Percentiles rank a stretch among this genome's conserved stretches.
Evolutionary conservation across 2,888 invertebrate species (phyloP).

Genomic region (Ennomos quercinarius): DNA sequence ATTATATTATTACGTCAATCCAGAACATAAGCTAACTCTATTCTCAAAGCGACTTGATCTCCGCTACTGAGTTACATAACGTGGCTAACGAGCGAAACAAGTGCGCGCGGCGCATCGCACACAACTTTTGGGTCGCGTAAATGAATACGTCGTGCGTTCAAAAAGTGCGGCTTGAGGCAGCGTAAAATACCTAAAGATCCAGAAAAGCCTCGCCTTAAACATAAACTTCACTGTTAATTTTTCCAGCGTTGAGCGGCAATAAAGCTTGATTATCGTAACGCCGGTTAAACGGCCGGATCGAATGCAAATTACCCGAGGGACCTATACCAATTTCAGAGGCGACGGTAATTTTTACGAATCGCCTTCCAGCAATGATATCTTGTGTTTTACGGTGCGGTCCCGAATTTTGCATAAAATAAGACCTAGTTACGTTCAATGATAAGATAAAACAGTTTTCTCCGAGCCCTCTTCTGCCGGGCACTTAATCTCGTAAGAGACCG

Average conservation of each 20-base stretch:
- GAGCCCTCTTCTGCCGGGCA: too few species aligned
- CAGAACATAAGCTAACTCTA: too few species aligned
- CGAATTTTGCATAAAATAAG: conserved; percentile 16
- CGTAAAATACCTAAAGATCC: too few species aligned
- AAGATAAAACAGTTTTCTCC: conserved; percentile 6
- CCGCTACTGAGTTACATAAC: too few species aligned
- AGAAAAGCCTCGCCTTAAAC: not conserved
- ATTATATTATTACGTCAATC: too few species aligned
- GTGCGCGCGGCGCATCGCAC: too few species aligned
- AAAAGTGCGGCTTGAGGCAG: too few species aligned
- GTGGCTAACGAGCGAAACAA: too few species aligned
- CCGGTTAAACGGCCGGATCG: conserved; percentile 17
- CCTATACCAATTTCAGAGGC: conserved; percentile 12
- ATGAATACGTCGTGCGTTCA: too few species aligned
- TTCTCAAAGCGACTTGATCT: too few species aligned
- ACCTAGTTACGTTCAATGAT: conserved; percentile 8
- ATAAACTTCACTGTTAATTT: conserved; percentile 11
- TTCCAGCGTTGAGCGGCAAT: conserved; percentile 3
- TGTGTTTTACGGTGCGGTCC: conserved; percentile 17
- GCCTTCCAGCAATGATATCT: conserved; percentile 17
- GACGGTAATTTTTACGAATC: conserved; percentile 23
- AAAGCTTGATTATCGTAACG: conserved; percentile 19
- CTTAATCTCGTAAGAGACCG: too few species aligned
- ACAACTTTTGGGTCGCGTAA: too few species aligned
- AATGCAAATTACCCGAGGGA: conserved; percentile 24